These are phyloP conservation scores for Onychorhynchus coronatus DNA, from an alignment of 2,113 vertebrate species.

Conservation along the genomic window DNA sequence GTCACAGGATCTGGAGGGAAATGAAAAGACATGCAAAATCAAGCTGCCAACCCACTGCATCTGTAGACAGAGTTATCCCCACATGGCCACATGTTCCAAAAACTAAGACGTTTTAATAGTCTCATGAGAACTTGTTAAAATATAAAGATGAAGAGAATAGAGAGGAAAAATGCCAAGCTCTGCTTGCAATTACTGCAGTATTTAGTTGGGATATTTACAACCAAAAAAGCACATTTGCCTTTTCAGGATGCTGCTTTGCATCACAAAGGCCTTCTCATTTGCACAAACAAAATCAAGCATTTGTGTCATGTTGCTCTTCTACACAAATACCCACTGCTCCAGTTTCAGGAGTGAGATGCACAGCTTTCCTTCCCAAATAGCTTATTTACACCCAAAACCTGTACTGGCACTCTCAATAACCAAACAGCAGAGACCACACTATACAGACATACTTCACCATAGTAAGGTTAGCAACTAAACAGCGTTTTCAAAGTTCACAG, in stretches of 20 bases:
- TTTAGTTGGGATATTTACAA: constrained; percentile 61
- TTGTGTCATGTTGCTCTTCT: constrained; percentile 41
- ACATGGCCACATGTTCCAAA: constrained; percentile 68
- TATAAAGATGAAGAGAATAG: constrained; percentile 66
- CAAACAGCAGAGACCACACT: not conserved
- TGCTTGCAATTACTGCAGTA: constrained; percentile 68
- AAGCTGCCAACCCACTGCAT: constrained; percentile 66
- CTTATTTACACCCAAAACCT: not conserved
- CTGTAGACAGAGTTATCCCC: constrained; percentile 62
- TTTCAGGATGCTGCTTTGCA: constrained; percentile 66
- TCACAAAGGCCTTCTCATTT: constrained; percentile 67
- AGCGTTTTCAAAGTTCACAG: not conserved
- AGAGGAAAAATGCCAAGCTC: constrained; percentile 52
- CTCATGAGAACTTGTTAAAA: constrained; percentile 74
- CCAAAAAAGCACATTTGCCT: constrained; percentile 52
- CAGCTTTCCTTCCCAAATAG: not conserved
- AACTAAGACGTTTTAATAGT: constrained; percentile 72
- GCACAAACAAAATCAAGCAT: constrained; percentile 66
- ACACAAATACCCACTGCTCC: constrained; percentile 51
- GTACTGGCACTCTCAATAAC: not conserved
- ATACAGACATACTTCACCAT: not conserved
- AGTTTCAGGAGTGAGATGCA: not conserved
- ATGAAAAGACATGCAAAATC: constrained; percentile 73
- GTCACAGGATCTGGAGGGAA: constrained; percentile 77
- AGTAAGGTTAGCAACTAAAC: not conserved